Evolutionary conservation across 2,888 invertebrate species (phyloP).

Genomic region (Drosophila meridiana): DNA sequence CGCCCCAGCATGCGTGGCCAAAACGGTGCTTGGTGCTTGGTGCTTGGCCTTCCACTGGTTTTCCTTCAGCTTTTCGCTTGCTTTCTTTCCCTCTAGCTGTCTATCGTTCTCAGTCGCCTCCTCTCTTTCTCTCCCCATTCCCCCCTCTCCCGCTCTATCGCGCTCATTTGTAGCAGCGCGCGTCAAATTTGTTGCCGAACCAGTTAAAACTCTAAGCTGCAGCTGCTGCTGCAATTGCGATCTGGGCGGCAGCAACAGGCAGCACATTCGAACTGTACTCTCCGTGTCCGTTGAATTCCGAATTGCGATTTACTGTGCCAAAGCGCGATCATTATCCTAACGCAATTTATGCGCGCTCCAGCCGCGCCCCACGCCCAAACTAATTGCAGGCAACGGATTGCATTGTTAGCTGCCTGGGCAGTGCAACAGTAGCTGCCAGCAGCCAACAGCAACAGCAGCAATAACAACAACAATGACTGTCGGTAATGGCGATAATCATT

Average conservation of each 20-base stretch:
- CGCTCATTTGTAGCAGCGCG: slow-evolving; percentile 71
- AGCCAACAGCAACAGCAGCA: slow-evolving; percentile 30
- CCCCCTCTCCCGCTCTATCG: slow-evolving; percentile 31
- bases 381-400: slow-evolving; percentile 71
- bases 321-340: slow-evolving; percentile 84
- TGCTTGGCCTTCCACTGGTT: slow-evolving; percentile 68
- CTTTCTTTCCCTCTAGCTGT: slow-evolving; percentile 36
- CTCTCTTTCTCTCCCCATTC: slow-evolving; percentile 25
- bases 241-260: slow-evolving; percentile 51
- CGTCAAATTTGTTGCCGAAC: slow-evolving; percentile 79
- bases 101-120: slow-evolving; percentile 12
- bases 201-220: slow-evolving; percentile 65
- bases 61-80: slow-evolving; percentile 57
- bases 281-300: slow-evolving; percentile 74
- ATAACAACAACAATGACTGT: slow-evolving; percentile 41
- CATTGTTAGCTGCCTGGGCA: slow-evolving; percentile 68
- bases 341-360: slow-evolving; percentile 83
- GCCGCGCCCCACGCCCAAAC: slow-evolving; percentile 76
- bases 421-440: slow-evolving; percentile 51
- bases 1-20: slow-evolving; percentile 82
- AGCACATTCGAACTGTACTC: slow-evolving; percentile 71
- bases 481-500: slow-evolving; percentile 78
- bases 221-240: slow-evolving; percentile 47
- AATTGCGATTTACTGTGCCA: slow-evolving; percentile 79
- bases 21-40: slow-evolving; percentile 65